Percentiles rank a stretch among this genome's conserved stretches.
Evolutionary conservation across 2,113 vertebrate genomes (phyloP).

Genomic region (Narcine bancroftii): DNA sequence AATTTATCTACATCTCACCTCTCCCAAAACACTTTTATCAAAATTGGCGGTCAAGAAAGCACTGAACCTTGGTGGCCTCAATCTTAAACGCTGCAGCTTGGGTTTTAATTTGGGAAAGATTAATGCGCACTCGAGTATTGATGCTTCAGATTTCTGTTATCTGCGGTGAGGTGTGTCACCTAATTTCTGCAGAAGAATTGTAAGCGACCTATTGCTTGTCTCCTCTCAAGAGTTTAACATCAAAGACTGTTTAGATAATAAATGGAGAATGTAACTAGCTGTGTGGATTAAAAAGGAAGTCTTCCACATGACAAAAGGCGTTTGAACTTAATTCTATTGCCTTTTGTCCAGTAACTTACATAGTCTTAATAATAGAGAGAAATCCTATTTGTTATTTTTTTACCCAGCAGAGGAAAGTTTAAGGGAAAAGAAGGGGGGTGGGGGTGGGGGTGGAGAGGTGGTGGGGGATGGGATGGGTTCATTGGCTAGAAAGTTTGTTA

Average conservation of each 20-base stretch:
- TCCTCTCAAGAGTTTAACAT: slow-evolving; percentile 49
- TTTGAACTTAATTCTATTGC: slow-evolving; percentile 1
- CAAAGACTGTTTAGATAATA: slow-evolving; percentile 36
- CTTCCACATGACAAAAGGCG: background rate
- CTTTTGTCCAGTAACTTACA: background rate
- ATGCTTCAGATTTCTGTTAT: slow-evolving; percentile 75
- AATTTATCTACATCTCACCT: slow-evolving; percentile 92
- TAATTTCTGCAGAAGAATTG: slow-evolving; percentile 66
- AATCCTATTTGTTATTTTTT: background rate
- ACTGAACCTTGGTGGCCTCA: slow-evolving; percentile 77
- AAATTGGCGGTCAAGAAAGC: slow-evolving; percentile 82
- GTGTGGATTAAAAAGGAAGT: slow-evolving; percentile 28
- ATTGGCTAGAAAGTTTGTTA: background rate
- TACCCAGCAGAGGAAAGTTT: background rate
- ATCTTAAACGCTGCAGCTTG: slow-evolving; percentile 77
- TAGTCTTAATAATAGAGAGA: background rate
- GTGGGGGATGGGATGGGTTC: background rate
- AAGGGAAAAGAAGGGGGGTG: background rate
- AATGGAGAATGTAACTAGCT: slow-evolving; percentile 19
- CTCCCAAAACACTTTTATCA: slow-evolving; percentile 97
- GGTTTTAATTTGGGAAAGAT: slow-evolving; percentile 99
- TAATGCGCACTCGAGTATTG: slow-evolving; percentile 79
- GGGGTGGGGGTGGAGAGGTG: too few relatives aligned
- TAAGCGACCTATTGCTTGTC: slow-evolving; percentile 59
- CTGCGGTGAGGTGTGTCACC: slow-evolving; percentile 76